Conservation (phyloP, 2,888 invertebrate species). For the Scaptomyza parva region DNA sequence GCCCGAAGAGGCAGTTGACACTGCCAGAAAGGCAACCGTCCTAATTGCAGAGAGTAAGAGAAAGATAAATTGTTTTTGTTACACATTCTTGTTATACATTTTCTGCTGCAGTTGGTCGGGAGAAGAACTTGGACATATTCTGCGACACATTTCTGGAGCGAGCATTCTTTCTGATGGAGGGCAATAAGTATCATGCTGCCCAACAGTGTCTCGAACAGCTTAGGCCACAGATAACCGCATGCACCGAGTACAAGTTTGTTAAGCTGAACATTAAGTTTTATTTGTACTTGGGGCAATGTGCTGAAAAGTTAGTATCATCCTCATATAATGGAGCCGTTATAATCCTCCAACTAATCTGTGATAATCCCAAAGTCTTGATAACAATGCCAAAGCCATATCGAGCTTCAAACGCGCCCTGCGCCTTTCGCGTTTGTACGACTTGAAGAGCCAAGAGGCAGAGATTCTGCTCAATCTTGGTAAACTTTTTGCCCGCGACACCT, state of each 20-base stretch:
- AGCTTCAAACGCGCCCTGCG: slow-evolving; percentile 64
- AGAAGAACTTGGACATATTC: slow-evolving; percentile 66
- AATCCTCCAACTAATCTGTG: neutral
- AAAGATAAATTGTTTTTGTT: neutral
- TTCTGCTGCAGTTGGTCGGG: slow-evolving; percentile 61
- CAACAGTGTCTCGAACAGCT: slow-evolving; percentile 66
- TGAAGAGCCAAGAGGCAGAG: slow-evolving; percentile 63
- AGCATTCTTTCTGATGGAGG: slow-evolving; percentile 68
- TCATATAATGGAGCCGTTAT: too few species aligned
- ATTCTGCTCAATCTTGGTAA: slow-evolving; percentile 70
- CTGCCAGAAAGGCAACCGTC: slow-evolving; percentile 64
- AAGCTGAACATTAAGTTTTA: slow-evolving; percentile 62
- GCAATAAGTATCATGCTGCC: slow-evolving; percentile 58
- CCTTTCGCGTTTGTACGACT: slow-evolving; percentile 48
- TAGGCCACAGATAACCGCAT: slow-evolving; percentile 46
- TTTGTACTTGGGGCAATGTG: slow-evolving; percentile 63
- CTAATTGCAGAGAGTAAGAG: slow-evolving; percentile 72
- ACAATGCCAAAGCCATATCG: slow-evolving; percentile 51
- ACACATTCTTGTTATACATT: neutral
- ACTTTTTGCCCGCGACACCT: slow-evolving; percentile 58
- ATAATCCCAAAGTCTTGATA: slow-evolving; percentile 44
- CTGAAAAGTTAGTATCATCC: slow-evolving; percentile 58
- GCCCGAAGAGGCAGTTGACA: slow-evolving; percentile 61
- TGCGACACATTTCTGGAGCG: slow-evolving; percentile 65
- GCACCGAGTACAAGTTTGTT: slow-evolving; percentile 51